These are phyloP conservation scores for Spisula solida DNA, from an alignment of 2,888 invertebrate species.

Conservation along the genomic window DNA sequence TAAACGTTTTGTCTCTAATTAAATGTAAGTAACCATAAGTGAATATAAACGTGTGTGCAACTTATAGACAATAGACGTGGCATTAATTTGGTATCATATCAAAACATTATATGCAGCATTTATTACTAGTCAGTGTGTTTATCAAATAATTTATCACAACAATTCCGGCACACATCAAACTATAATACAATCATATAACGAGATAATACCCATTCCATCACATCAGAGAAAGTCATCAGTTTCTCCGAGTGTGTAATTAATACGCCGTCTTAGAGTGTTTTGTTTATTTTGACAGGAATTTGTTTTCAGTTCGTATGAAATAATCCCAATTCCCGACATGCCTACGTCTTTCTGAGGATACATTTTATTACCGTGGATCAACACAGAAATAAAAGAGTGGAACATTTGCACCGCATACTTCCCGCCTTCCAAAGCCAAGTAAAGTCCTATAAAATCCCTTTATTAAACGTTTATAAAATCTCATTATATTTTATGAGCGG, in stretches of 20 bases:
- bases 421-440: conserved; percentile 47
- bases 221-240: not conserved
- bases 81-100: too few species aligned
- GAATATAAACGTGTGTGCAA: too few species aligned
- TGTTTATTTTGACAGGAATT: conserved; percentile 22
- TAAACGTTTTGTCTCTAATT: too few species aligned
- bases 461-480: conserved; percentile 47
- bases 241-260: not conserved
- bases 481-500: conserved; percentile 48
- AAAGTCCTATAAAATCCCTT: conserved; percentile 43
- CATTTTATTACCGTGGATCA: conserved; percentile 16
- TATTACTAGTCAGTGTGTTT: too few species aligned
- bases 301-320: not conserved
- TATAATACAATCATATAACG: not conserved
- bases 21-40: too few species aligned
- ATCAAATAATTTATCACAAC: too few species aligned
- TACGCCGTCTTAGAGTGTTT: not conserved
- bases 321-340: conserved; percentile 15
- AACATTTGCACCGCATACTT: conserved; percentile 34
- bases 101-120: too few species aligned
- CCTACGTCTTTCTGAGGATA: conserved; percentile 19
- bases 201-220: not conserved
- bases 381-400: not conserved
- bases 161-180: not conserved
- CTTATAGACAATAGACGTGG: too few species aligned